These are phyloP conservation scores for Panthera tigris DNA, from an alignment of 2,113 vertebrate genomes.

Conservation along the genomic window DNA sequence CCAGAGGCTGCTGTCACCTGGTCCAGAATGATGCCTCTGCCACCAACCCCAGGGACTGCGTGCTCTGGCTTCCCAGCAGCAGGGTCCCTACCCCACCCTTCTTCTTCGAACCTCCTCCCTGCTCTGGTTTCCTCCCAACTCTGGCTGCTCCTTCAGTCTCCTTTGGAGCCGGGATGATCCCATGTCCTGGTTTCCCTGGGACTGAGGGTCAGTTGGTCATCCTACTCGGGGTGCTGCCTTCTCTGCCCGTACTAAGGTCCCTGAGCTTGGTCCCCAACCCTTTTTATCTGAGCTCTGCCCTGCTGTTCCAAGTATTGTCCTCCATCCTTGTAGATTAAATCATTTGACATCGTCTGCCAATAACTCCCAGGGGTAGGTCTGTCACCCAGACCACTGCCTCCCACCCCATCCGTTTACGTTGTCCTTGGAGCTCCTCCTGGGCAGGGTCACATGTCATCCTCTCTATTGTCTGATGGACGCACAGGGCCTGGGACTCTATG, in stretches of 20 bases:
- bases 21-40: rapidly evolving
- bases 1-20: neutral
- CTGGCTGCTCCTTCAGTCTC: neutral
- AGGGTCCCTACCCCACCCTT: too few species aligned
- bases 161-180: neutral
- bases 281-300: rapidly evolving
- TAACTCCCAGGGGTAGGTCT: neutral
- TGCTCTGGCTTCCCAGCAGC: neutral
- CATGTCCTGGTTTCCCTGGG: neutral
- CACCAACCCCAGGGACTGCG: rapidly evolving
- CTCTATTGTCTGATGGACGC: neutral
- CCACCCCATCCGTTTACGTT: rapidly evolving
- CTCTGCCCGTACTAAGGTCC: neutral
- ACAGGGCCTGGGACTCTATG: neutral
- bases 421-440: neutral
- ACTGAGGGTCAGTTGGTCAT: rapidly evolving
- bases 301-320: neutral
- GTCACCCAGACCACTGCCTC: neutral
- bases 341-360: neutral
- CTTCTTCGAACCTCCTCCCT: neutral
- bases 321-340: too few species aligned
- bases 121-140: neutral
- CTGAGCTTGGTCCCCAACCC: neutral
- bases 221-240: neutral
- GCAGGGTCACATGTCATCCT: neutral